phyloP scores from a whole-genome alignment of 2,797 vertebrate species.

The Psittacula echo region DNA sequence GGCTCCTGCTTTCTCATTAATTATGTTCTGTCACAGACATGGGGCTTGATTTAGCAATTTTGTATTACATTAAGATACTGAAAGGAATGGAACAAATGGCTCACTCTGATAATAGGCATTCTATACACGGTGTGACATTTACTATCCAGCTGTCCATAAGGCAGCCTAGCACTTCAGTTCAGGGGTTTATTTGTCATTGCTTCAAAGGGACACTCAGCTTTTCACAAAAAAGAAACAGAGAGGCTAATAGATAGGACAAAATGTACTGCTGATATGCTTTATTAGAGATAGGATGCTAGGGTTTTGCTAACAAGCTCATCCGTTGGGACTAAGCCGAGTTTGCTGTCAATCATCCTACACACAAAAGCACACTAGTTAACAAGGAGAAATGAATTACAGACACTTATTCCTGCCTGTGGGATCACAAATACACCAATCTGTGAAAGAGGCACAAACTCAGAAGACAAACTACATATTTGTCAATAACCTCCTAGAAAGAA shows the following conservation, averaged over 20 bases:
- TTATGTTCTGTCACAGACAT: slow-evolving; percentile 91
- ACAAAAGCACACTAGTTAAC: slow-evolving; percentile 86
- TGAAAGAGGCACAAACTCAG: slow-evolving; percentile 84
- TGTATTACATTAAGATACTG: slow-evolving; percentile 88
- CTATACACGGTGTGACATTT: slow-evolving; percentile 89
- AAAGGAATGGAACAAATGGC: slow-evolving; percentile 88
- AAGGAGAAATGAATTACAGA: slow-evolving; percentile 87
- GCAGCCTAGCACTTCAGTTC: slow-evolving; percentile 89
- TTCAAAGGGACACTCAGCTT: slow-evolving; percentile 91
- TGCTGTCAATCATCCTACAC: slow-evolving; percentile 84
- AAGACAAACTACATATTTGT: slow-evolving; percentile 85
- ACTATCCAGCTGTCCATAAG: slow-evolving; percentile 89
- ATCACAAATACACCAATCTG: slow-evolving; percentile 86
- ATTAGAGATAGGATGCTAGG: slow-evolving; percentile 85
- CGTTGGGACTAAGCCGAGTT: slow-evolving; percentile 84
- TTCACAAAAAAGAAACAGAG: slow-evolving; percentile 90
- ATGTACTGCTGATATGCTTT: slow-evolving; percentile 87
- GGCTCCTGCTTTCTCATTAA: slow-evolving; percentile 87
- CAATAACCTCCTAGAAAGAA: slow-evolving; percentile 86
- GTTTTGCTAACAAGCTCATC: slow-evolving; percentile 86
- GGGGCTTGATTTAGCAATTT: slow-evolving; percentile 91
- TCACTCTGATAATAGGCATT: slow-evolving; percentile 90
- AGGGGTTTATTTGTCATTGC: slow-evolving; percentile 88
- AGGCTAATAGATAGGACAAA: slow-evolving; percentile 87
- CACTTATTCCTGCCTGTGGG: slow-evolving; percentile 85